Evolutionary conservation across 2,888 invertebrate genomes (phyloP).

Genomic region (Laothoe populi): DNA sequence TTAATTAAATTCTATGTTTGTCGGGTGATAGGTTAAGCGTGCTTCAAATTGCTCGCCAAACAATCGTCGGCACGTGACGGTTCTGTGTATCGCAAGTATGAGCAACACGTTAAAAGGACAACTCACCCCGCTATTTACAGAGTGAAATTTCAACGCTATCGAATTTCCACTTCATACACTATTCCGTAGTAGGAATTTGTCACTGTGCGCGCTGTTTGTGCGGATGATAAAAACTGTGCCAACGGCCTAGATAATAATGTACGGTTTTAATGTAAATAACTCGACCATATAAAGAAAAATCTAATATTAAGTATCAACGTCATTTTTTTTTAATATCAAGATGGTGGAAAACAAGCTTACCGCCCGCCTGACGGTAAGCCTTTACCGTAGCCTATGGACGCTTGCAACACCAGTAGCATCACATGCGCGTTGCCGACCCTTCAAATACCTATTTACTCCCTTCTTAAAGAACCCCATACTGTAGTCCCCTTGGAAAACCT

Average conservation of each 20-base stretch:
- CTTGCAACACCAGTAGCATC: too few relatives aligned
- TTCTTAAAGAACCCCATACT: too few relatives aligned
- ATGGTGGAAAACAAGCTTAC: too few relatives aligned
- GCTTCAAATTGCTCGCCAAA: neutral
- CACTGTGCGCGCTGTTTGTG: conserved; percentile 32
- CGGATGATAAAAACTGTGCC: neutral
- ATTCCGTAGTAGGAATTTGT: conserved; percentile 32
- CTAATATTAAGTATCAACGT: too few relatives aligned
- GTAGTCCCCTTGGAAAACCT: too few relatives aligned
- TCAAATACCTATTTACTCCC: too few relatives aligned
- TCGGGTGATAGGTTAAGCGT: neutral
- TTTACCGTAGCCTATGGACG: too few relatives aligned
- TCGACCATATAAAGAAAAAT: too few relatives aligned
- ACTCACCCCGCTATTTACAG: conserved; percentile 48
- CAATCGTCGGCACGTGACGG: conserved; percentile 29
- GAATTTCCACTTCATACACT: conserved; percentile 63
- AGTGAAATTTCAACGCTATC: conserved; percentile 65
- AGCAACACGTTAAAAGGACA: conserved; percentile 51
- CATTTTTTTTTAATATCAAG: too few relatives aligned
- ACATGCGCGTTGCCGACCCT: too few relatives aligned
- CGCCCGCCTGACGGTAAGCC: too few relatives aligned
- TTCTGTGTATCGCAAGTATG: conserved; percentile 41
- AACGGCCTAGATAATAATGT: neutral
- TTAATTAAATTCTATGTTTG: neutral
- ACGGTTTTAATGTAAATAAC: too few relatives aligned